Evolutionary conservation across 2,113 vertebrate species (phyloP).

Genomic region (Craseonycteris thonglongyai): DNA sequence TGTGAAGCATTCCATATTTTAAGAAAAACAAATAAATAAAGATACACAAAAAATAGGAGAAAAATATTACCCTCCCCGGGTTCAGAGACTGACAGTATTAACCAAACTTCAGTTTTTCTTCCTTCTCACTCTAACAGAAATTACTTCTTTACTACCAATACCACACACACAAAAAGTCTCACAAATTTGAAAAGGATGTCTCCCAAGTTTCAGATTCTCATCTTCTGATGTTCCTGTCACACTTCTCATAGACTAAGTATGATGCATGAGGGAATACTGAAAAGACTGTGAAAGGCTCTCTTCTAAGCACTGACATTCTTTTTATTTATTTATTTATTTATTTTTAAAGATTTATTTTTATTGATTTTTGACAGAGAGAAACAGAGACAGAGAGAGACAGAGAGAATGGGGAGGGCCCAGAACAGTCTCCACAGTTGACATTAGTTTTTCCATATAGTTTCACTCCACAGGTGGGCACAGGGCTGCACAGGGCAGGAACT

Average conservation of each 20-base stretch:
- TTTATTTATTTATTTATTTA: too few relatives aligned
- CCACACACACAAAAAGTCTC: background rate
- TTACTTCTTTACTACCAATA: background rate
- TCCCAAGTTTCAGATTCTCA: background rate
- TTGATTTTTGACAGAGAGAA: too few relatives aligned
- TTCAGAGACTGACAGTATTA: background rate
- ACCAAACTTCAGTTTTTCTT: background rate
- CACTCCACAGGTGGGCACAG: too few relatives aligned
- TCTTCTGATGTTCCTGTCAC: background rate
- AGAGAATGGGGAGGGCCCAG: too few relatives aligned
- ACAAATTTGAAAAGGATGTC: constrained; percentile 20
- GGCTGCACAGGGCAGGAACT: too few relatives aligned
- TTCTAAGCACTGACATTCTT: background rate
- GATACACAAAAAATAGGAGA: background rate
- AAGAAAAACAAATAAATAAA: too few relatives aligned
- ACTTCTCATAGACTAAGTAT: background rate
- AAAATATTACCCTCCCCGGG: background rate
- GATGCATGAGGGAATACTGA: background rate
- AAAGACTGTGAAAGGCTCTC: background rate
- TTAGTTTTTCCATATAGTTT: too few relatives aligned
- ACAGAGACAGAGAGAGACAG: too few relatives aligned
- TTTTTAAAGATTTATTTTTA: too few relatives aligned
- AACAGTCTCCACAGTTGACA: too few relatives aligned
- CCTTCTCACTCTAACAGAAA: constrained; percentile 14
- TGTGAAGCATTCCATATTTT: too few relatives aligned